A percentile compares a stretch with the other conserved stretches of the same genome.
Evolutionary conservation across 2,113 vertebrate genomes (phyloP).

Genomic region (Agapornis roseicollis): DNA sequence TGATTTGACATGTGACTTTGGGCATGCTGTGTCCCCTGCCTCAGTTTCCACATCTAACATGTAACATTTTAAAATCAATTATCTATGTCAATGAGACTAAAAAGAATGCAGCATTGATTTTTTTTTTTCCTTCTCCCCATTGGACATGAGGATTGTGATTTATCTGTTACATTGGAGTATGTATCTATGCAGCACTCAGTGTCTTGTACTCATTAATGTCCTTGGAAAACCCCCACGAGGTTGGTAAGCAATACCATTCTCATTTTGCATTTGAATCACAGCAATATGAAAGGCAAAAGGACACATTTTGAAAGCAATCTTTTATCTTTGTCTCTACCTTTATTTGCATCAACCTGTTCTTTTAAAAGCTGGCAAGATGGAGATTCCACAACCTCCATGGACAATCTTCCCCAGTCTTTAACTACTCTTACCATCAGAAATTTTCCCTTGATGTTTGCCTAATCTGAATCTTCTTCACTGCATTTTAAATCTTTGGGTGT

Average conservation of each 20-base stretch:
- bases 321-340: not conserved
- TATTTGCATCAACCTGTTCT: not conserved
- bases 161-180: not conserved
- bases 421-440: not conserved
- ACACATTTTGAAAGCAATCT: not conserved
- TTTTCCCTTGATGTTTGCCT: not conserved
- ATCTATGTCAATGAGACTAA: not conserved
- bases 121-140: not conserved
- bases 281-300: not conserved
- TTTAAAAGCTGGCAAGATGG: not conserved
- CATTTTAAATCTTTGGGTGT: not conserved
- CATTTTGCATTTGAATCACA: constrained; percentile 14
- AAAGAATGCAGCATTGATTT: not conserved
- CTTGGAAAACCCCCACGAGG: not conserved
- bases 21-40: not conserved
- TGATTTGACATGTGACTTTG: not conserved
- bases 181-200: not conserved
- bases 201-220: not conserved
- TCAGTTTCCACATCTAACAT: constrained; percentile 11
- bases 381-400: not conserved
- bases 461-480: not conserved
- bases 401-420: not conserved
- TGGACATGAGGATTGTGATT: not conserved
- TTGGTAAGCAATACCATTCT: not conserved
- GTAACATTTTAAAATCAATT: not conserved